phyloP scores from a whole-genome alignment of 2,888 invertebrate genomes.

The Folsomia manolachei region DNA sequence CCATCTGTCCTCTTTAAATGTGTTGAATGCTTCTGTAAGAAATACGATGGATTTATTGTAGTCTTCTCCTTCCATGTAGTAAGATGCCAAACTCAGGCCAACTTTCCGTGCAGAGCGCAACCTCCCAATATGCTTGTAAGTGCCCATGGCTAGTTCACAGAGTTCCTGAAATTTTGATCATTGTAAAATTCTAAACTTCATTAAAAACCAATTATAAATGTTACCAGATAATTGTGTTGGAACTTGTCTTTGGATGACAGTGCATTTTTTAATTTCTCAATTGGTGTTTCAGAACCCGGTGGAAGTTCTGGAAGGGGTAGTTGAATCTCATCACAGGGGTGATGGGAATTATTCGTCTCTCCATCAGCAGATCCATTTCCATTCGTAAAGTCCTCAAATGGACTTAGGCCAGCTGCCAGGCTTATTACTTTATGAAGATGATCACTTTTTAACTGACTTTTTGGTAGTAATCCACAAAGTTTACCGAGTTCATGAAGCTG shows the following conservation, averaged over 20 bases:
- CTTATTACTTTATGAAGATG: slow-evolving; percentile 87
- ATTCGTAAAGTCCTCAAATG: slow-evolving; percentile 32
- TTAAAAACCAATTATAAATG: background rate
- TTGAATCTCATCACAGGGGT: slow-evolving; percentile 11
- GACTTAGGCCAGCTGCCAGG: slow-evolving; percentile 75
- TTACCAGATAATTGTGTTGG: slow-evolving; percentile 78
- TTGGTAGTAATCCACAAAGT: slow-evolving; percentile 86
- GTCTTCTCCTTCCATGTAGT: slow-evolving; percentile 81
- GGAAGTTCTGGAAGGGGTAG: background rate
- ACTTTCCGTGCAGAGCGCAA: slow-evolving; percentile 70
- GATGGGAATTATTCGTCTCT: slow-evolving; percentile 3
- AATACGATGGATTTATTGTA: slow-evolving; percentile 87
- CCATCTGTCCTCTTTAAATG: slow-evolving; percentile 87
- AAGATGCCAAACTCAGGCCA: slow-evolving; percentile 82
- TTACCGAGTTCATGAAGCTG: slow-evolving; percentile 80
- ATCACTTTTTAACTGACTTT: slow-evolving; percentile 74
- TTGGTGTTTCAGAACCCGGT: slow-evolving; percentile 59
- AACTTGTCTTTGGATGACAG: slow-evolving; percentile 85
- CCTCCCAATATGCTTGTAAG: slow-evolving; percentile 88
- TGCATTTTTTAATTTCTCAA: slow-evolving; percentile 83
- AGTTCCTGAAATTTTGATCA: slow-evolving; percentile 62
- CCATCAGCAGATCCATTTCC: slow-evolving; percentile 31
- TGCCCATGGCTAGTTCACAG: slow-evolving; percentile 91
- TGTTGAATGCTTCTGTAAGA: slow-evolving; percentile 78
- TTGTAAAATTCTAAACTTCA: background rate